These are phyloP conservation scores for Platichthys stellatus DNA, from an alignment of 2,113 vertebrate genomes.

Conservation along the genomic window DNA sequence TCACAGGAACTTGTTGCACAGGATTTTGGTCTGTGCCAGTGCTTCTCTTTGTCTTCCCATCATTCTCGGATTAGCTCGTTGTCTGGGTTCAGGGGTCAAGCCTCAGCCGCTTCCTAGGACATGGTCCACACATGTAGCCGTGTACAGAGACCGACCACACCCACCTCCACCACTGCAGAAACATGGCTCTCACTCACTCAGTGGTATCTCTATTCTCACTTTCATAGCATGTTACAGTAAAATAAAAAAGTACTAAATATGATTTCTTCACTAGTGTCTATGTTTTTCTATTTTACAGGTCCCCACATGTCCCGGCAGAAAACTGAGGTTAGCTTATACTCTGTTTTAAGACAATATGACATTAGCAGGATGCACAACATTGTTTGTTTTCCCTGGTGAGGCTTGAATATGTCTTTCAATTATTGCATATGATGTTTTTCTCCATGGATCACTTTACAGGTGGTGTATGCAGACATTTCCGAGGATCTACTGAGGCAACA, in stretches of 20 bases:
- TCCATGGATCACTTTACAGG: slow-evolving; percentile 44
- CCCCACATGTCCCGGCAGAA: slow-evolving; percentile 25
- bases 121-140: not conserved
- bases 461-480: slow-evolving; percentile 73
- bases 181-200: not conserved
- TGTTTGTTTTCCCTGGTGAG: not conserved
- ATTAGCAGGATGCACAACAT: not conserved
- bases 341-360: not conserved
- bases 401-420: too few species aligned
- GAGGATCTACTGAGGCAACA: slow-evolving; percentile 25
- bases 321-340: slow-evolving; percentile 60
- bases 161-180: slow-evolving; percentile 31
- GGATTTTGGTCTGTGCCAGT: slow-evolving; percentile 58
- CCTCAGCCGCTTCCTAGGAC: slow-evolving; percentile 33
- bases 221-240: not conserved
- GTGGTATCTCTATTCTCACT: slow-evolving; percentile 27
- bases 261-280: not conserved
- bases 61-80: slow-evolving; percentile 59
- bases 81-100: slow-evolving; percentile 54
- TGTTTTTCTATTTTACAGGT: slow-evolving; percentile 32
- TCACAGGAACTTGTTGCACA: slow-evolving; percentile 44
- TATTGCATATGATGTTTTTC: not conserved
- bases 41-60: slow-evolving; percentile 62
- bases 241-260: not conserved
- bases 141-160: not conserved